A percentile compares a stretch with the other conserved stretches of the same genome.
Evolutionary conservation across 2,888 invertebrate genomes (phyloP).

Genomic region (Trichopria drosophilae): DNA sequence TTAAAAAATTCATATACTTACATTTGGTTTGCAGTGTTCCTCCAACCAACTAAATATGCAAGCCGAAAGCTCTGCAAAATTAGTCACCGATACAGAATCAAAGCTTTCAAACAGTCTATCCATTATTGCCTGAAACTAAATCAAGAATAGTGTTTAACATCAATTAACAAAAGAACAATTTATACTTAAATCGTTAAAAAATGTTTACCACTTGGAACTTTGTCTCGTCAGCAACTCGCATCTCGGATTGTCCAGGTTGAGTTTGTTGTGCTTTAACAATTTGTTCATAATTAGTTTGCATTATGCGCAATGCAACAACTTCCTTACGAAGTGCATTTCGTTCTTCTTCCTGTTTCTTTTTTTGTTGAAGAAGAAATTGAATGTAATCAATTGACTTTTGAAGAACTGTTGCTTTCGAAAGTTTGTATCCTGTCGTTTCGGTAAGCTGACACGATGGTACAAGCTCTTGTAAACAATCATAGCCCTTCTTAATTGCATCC

Average conservation of each 20-base stretch:
- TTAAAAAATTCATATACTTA: too few species aligned
- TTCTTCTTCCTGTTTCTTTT: constrained; percentile 94
- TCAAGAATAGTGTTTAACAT: constrained; percentile 6
- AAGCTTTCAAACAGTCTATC: constrained; percentile 92
- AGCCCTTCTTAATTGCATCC: constrained; percentile 96
- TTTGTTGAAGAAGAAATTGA: constrained; percentile 87
- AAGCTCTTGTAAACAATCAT: constrained; percentile 88
- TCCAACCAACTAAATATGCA: constrained; percentile 97
- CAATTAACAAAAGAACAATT: not conserved
- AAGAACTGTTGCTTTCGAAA: constrained; percentile 93
- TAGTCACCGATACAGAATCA: constrained; percentile 83
- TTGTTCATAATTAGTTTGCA: constrained; percentile 91
- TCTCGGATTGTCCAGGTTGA: constrained; percentile 84
- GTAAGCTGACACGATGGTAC: constrained; percentile 93
- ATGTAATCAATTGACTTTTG: constrained; percentile 95
- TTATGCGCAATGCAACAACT: constrained; percentile 80
- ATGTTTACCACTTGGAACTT: constrained; percentile 91
- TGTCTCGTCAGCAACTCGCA: constrained; percentile 88
- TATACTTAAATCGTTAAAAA: constrained; percentile 2
- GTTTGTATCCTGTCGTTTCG: constrained; percentile 88
- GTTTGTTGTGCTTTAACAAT: constrained; percentile 95
- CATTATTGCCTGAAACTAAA: constrained; percentile 91
- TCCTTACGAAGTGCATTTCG: constrained; percentile 86
- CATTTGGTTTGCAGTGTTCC: constrained; percentile 94
- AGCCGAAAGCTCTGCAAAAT: constrained; percentile 90